Percentiles rank a stretch among this genome's conserved stretches.
Conservation (phyloP, 2,888 invertebrate species). For the Ormia ochracea region DNA sequence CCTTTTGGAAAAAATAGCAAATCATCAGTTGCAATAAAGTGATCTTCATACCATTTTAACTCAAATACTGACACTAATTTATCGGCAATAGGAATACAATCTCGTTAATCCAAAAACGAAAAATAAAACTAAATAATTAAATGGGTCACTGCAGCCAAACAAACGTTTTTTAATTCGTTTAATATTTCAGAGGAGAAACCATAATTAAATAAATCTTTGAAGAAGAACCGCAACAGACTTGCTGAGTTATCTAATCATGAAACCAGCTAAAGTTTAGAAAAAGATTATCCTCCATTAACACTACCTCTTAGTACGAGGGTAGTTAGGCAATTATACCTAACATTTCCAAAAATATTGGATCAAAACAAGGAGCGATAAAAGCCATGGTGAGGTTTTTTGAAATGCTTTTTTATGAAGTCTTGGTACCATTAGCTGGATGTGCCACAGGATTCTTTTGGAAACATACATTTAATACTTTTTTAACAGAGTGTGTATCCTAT, state of each 20-base stretch:
- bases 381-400: too few relatives aligned
- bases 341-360: too few relatives aligned
- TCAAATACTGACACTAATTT: constrained; percentile 11
- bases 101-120: neutral
- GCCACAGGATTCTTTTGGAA: too few relatives aligned
- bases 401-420: too few relatives aligned
- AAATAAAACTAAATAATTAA: constrained; percentile 44
- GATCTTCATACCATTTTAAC: constrained; percentile 21
- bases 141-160: constrained; percentile 33
- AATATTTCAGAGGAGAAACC: neutral
- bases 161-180: constrained; percentile 1
- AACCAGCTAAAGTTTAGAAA: constrained; percentile 8
- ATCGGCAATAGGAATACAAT: neutral
- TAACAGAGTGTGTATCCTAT: too few relatives aligned
- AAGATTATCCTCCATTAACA: constrained; percentile 8
- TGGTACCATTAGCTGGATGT: too few relatives aligned
- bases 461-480: too few relatives aligned
- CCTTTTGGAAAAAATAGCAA: constrained; percentile 14
- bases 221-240: neutral
- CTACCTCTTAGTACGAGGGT: neutral
- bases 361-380: too few relatives aligned
- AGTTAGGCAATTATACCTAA: neutral
- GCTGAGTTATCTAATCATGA: constrained; percentile 3
- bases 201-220: constrained; percentile 1
- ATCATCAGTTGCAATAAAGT: constrained; percentile 4